phyloP scores from a whole-genome alignment of 2,113 vertebrate genomes.

The Pelmatolapia mariae region DNA sequence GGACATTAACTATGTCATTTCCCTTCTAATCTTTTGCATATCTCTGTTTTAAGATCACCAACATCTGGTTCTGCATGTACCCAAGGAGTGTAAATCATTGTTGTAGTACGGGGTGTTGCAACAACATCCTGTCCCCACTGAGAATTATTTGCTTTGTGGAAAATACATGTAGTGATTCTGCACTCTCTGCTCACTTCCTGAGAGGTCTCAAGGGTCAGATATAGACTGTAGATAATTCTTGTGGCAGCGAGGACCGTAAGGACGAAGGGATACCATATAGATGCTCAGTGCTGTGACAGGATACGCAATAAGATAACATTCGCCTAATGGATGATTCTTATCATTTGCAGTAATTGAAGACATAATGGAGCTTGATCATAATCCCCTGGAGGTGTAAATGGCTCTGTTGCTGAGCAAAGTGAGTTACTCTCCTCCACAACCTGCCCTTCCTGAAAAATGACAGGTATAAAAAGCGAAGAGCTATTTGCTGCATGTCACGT shows the following conservation, averaged over 20 bases:
- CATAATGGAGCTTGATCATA: constrained; percentile 31
- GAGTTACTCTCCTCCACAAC: not conserved
- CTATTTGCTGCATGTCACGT: not conserved
- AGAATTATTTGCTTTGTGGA: constrained; percentile 49
- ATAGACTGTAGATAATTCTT: constrained; percentile 11
- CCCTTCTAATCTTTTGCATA: not conserved
- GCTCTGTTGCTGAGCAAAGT: constrained; percentile 23
- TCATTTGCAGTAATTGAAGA: constrained; percentile 40
- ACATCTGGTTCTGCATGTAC: constrained; percentile 51
- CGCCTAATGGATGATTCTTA: constrained; percentile 50
- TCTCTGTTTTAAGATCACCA: constrained; percentile 24
- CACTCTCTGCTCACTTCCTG: constrained; percentile 26
- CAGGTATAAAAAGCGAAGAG: constrained; percentile 5
- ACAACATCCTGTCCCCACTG: constrained; percentile 57
- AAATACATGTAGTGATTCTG: constrained; percentile 21
- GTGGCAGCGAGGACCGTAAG: not conserved
- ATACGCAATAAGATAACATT: constrained; percentile 25
- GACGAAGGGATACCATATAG: not conserved
- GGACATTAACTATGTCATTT: not conserved
- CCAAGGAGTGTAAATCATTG: constrained; percentile 25
- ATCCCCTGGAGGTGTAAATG: constrained; percentile 48
- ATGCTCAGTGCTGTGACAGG: constrained; percentile 20
- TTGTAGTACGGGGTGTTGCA: constrained; percentile 37
- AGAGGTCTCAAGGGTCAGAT: constrained; percentile 31
- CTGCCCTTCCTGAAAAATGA: constrained; percentile 1